Evolutionary conservation across 1,140 invertebrate genomes (phyloP), one percentile per base, ranked within the genome.

Genomic region (Pygmarrhopalites habei): DNA sequence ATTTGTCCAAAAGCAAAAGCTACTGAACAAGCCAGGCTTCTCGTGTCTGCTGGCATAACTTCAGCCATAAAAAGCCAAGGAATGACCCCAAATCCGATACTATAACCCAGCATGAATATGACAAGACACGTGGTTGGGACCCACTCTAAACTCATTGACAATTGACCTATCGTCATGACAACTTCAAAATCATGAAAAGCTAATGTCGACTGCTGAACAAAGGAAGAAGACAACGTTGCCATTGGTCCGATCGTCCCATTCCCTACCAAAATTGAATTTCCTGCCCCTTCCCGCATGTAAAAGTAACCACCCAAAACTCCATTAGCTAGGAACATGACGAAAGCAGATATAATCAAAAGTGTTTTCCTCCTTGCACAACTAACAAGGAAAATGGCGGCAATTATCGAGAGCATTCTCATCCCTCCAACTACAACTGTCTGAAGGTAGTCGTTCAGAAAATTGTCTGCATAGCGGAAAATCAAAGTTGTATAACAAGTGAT

Each of bases 401-500:
- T 26, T 0, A 70, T 71, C 2, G 66, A 64, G 12, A 71, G 59
- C 57, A 72, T 65, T 17, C 70, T 56, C 0, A 73, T 67, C 32
- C 64, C 30, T 7, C 71, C 72, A 23, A 73, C 59, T 12, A 21
- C 26, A 28, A 73, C 65, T 2, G 71, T 71, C 35, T 72, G 65
- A 23, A 71, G 21, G 29, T 68, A 69, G 41, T 68, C 64, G 23
- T 72, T 69, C 14, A 72, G 61, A 53, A 62, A 69, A 56, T 71
- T 61, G 53, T 72, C 69, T 2, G 72, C 69, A 28, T 67, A 69
- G 32, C 73, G 66, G 70, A 67, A 91, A 77, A 77, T 86, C 74
- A 21, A 83, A 77, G 75, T 79, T 0, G 86, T 84, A 67, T 90
- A 89, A 60, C 88, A 89, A 35, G 89, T 82, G 2, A 88, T 77